Conservation (phyloP, 2,888 invertebrate genomes). For the Patella depressa region DNA sequence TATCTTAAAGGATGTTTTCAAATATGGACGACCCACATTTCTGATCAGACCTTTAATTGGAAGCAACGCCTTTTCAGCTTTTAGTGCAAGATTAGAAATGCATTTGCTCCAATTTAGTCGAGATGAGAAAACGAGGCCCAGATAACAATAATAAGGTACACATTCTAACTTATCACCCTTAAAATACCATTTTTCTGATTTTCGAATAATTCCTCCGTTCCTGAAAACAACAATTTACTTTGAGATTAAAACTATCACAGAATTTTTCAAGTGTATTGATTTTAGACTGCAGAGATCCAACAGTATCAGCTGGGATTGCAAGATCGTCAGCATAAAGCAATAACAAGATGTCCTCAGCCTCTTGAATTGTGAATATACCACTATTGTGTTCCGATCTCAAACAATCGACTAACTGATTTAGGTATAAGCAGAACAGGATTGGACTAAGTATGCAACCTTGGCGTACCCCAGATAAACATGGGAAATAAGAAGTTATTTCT, state of each 20-base stretch:
- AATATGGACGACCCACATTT: not conserved
- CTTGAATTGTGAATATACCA: not conserved
- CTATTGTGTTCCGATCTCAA: not conserved
- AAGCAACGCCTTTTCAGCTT: conserved; percentile 21
- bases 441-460: not conserved
- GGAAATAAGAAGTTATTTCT: not conserved
- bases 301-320: not conserved
- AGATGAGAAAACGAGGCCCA: conserved; percentile 14
- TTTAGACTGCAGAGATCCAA: not conserved
- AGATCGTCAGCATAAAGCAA: not conserved
- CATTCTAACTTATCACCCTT: not conserved
- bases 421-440: not conserved
- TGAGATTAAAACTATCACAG: conserved; percentile 16
- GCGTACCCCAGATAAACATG: not conserved
- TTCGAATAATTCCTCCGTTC: not conserved
- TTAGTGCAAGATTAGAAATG: not conserved
- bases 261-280: too few relatives aligned
- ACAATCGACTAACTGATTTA: not conserved
- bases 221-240: not conserved
- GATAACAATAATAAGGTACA: conserved; percentile 4
- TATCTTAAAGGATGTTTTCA: not conserved
- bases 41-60: not conserved
- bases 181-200: not conserved
- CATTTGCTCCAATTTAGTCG: conserved; percentile 13
- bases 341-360: not conserved